Evolutionary conservation across 2,797 vertebrate species (phyloP), one percentile per base, ranked within the genome.

Genomic region (Tympanoctomys barrerae): DNA sequence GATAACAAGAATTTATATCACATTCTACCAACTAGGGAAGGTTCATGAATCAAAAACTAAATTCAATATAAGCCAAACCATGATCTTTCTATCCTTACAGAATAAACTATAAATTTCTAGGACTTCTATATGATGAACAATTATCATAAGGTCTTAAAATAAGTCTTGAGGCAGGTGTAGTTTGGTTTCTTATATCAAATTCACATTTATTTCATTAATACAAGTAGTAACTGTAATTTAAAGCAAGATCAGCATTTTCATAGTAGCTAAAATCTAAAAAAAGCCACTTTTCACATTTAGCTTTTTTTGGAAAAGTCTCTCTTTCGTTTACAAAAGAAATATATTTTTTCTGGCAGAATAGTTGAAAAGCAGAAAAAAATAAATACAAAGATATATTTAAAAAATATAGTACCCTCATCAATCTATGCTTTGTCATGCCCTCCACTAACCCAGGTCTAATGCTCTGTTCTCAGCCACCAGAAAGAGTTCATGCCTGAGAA

Each of bases 301-400:
- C 33, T 78, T 0, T n/a, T 61, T 89, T 46, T 26, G 18, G 8
- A 64, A 75, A 75, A 91, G 22, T 82, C 18, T 88, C 1, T 33
- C 59, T 87, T 88, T 79, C 75, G 33, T 80, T 92, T 86, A 80
- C 12, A 71, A 86, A 95, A 70, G 62, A 94, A 79, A 87, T n/a
- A 54, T 7, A 49, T 39, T 0, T 73, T 73, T 71, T 39, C 24
- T n/a, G 71, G 46, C 28, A 87, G 71, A 85, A 46, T 90, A 94
- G 87, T 71, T 85, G 36, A 24, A 90, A 89, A 83, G 13, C 42
- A 73, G 7, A 24, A 75, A 68, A 84, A 62, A 18, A 28, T 21
- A 79, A 88, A 75, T 39, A 57, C 82, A 97, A 88, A 12, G 39
- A 66, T 62, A 33, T 31, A 33, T 18, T 39, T 93, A 93, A 79